A percentile compares a stretch with the other conserved stretches of the same genome.
Conservation (phyloP, 2,113 vertebrate genomes). For the Corythornis vintsioides region DNA sequence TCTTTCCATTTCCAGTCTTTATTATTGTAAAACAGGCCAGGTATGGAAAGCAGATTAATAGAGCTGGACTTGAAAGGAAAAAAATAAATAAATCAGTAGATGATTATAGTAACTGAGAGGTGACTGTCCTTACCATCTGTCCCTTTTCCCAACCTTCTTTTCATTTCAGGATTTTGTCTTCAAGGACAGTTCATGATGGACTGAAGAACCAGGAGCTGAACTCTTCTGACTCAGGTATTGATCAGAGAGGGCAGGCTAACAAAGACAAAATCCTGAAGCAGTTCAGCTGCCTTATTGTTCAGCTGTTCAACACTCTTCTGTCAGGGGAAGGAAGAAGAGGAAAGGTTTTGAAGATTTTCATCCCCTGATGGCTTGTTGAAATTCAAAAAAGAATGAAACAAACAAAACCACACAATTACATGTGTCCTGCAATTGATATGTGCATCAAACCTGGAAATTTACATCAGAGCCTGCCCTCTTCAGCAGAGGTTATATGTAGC, state of each 20-base stretch:
- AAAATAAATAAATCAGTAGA: background rate
- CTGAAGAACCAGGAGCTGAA: constrained; percentile 78
- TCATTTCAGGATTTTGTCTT: constrained; percentile 73
- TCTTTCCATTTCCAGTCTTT: background rate
- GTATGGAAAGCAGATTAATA: background rate
- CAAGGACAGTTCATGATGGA: constrained; percentile 73
- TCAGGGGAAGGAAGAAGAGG: background rate
- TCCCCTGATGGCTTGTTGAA: background rate
- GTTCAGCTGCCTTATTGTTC: background rate
- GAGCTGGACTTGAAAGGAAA: background rate
- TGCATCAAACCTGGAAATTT: background rate
- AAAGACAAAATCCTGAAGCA: background rate
- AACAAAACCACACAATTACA: background rate
- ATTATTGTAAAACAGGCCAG: background rate
- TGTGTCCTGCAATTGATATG: background rate
- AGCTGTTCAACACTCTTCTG: background rate
- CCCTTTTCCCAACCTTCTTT: background rate
- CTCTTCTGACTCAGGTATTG: constrained; percentile 76
- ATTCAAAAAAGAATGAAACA: background rate
- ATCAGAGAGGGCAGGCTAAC: background rate
- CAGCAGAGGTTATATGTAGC: background rate
- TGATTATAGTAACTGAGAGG: background rate
- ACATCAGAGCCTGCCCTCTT: background rate
- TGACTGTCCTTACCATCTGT: background rate
- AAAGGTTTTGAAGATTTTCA: background rate